Percentiles rank a stretch among this genome's conserved stretches.
Evolutionary conservation across 2,113 vertebrate genomes (phyloP).

Genomic region (Eupsittula cactorum): DNA sequence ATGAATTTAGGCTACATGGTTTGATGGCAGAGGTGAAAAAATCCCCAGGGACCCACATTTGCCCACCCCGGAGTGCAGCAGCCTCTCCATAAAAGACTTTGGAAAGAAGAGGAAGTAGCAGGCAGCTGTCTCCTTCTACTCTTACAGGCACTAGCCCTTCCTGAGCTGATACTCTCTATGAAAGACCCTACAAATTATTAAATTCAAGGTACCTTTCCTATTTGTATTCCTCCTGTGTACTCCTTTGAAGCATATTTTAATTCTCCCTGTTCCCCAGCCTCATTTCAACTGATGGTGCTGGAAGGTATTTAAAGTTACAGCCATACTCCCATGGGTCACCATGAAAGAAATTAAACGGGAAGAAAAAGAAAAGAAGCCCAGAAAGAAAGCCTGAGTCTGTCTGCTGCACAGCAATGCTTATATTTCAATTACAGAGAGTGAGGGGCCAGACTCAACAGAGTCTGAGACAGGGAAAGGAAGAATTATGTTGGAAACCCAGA

Average conservation of each 20-base stretch:
- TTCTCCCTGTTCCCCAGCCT: constrained; percentile 38
- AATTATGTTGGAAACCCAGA: constrained; percentile 69
- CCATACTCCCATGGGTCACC: neutral
- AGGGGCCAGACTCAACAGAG: constrained; percentile 35
- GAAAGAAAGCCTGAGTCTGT: neutral
- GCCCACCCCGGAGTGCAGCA: neutral
- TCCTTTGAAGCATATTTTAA: constrained; percentile 34
- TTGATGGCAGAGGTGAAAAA: neutral
- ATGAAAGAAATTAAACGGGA: constrained; percentile 9
- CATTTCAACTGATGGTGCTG: constrained; percentile 20
- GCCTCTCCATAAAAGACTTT: neutral
- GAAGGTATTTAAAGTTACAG: constrained; percentile 53
- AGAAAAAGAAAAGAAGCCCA: neutral
- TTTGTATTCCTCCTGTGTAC: constrained; percentile 31
- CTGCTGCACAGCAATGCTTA: neutral
- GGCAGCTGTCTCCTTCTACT: neutral
- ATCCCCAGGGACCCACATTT: neutral
- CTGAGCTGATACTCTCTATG: neutral
- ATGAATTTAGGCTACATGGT: neutral
- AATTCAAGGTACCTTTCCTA: constrained; percentile 17
- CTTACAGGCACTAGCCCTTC: neutral
- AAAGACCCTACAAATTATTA: constrained; percentile 5
- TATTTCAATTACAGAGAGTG: constrained; percentile 8
- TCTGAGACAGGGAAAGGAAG: constrained; percentile 35
- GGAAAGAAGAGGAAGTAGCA: neutral